These are phyloP conservation scores for Laothoe populi DNA, from an alignment of 2,888 invertebrate genomes.

Conservation along the genomic window DNA sequence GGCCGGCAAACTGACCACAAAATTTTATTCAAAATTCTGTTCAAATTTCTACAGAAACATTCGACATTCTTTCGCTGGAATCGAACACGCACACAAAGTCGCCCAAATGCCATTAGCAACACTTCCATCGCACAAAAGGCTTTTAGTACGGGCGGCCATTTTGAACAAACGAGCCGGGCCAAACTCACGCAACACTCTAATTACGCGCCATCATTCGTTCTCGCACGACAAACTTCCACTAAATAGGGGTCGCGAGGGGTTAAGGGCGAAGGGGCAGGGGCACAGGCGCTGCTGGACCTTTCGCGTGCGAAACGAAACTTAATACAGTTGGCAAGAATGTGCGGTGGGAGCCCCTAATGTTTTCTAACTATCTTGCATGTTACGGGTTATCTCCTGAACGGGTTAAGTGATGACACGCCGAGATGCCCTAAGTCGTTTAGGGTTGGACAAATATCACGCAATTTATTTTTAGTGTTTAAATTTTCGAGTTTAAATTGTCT, in stretches of 20 bases:
- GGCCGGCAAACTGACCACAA: not conserved
- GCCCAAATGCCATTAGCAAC: constrained; percentile 30
- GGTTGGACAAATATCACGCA: constrained; percentile 17
- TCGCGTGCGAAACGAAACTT: constrained; percentile 64
- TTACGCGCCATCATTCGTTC: constrained; percentile 27
- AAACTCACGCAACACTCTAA: constrained; percentile 30
- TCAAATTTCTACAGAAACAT: not conserved
- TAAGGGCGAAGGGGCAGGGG: not conserved
- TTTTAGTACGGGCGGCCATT: constrained; percentile 22
- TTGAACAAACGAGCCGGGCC: constrained; percentile 24
- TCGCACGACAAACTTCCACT: constrained; percentile 27
- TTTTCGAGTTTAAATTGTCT: not conserved
- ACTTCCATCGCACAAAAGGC: constrained; percentile 21
- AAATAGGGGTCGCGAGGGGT: constrained; percentile 14
- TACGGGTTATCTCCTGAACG: constrained; percentile 19
- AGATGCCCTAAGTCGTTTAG: constrained; percentile 5
- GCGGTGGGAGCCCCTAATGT: constrained; percentile 43
- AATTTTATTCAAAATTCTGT: not conserved
- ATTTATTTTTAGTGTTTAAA: constrained; percentile 21
- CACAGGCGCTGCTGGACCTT: constrained; percentile 23
- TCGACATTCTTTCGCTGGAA: not conserved
- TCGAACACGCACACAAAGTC: constrained; percentile 28
- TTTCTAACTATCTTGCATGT: constrained; percentile 16
- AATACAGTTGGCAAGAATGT: constrained; percentile 61
- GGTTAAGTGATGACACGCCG: constrained; percentile 11